Evolutionary conservation across 1,140 invertebrate genomes (phyloP).

Genomic region (Argopecten irradians): DNA sequence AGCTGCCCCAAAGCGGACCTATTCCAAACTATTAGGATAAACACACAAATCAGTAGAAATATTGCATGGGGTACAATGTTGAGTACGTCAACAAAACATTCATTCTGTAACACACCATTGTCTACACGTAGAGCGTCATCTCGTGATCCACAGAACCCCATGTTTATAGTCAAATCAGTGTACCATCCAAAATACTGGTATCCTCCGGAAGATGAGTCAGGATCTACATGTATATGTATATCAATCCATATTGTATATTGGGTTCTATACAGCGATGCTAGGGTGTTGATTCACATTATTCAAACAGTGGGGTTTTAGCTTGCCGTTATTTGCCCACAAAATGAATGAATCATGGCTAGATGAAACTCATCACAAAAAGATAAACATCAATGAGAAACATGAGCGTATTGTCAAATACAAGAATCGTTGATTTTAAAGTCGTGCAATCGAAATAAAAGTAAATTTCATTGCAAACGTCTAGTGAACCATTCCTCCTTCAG

Average conservation of each 20-base stretch:
- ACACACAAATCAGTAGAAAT: slow-evolving; percentile 65
- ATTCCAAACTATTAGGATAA: slow-evolving; percentile 71
- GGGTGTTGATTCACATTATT: not conserved
- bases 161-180: slow-evolving; percentile 29
- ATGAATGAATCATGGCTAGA: not conserved
- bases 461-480: not conserved
- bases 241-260: no score
- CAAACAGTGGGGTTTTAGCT: not conserved
- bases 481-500: not conserved
- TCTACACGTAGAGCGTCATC: slow-evolving; percentile 67
- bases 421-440: not conserved
- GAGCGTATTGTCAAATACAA: not conserved
- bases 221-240: not conserved
- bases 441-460: not conserved
- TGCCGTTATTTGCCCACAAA: not conserved
- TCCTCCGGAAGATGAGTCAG: not conserved
- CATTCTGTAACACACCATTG: slow-evolving; percentile 70
- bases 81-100: slow-evolving; percentile 74
- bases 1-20: slow-evolving; percentile 68
- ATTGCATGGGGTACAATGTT: slow-evolving; percentile 73
- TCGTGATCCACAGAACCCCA: slow-evolving; percentile 70
- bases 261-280: no score
- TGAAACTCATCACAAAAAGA: not conserved
- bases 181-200: not conserved
- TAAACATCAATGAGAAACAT: not conserved